Evolutionary conservation across 1,140 invertebrate genomes (phyloP).

Genomic region (Trinorchestia longiramus): DNA sequence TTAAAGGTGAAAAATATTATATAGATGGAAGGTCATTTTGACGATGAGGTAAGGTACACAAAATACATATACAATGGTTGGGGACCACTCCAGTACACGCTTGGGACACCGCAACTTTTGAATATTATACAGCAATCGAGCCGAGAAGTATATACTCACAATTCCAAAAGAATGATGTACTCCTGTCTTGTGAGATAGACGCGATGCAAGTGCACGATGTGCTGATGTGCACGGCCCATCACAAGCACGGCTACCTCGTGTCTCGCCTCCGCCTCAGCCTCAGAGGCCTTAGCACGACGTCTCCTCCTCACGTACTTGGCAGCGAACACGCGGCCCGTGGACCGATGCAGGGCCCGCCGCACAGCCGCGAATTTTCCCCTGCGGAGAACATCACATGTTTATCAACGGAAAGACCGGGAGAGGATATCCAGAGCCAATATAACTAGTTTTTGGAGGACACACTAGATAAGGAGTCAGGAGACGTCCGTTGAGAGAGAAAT

Average conservation of each 20-base stretch:
- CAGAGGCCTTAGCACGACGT: constrained; percentile 82
- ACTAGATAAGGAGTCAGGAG: no score
- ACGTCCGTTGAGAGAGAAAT: no score
- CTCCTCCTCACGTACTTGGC: constrained; percentile 95
- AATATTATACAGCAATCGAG: background rate
- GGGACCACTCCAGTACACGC: no score
- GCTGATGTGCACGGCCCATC: constrained; percentile 68
- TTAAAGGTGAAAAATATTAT: no score
- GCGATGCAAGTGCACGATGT: constrained; percentile 72
- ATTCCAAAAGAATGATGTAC: constrained; percentile 73
- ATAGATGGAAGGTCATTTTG: background rate
- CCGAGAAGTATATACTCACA: constrained; percentile 70
- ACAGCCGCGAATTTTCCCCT: constrained; percentile 98
- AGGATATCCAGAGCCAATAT: background rate
- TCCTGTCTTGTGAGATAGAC: constrained; percentile 73
- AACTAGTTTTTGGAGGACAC: background rate
- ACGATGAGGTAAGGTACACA: no score
- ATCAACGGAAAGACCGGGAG: constrained; percentile 67
- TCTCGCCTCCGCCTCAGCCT: constrained; percentile 86
- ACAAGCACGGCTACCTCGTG: constrained; percentile 73
- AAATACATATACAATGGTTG: no score
- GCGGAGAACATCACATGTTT: constrained; percentile 63
- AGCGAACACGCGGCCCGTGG: constrained; percentile 87
- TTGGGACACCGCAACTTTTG: background rate
- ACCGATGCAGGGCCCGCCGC: constrained; percentile 85